phyloP scores from a whole-genome alignment of 2,888 invertebrate species.

The Drosophila mettleri region DNA sequence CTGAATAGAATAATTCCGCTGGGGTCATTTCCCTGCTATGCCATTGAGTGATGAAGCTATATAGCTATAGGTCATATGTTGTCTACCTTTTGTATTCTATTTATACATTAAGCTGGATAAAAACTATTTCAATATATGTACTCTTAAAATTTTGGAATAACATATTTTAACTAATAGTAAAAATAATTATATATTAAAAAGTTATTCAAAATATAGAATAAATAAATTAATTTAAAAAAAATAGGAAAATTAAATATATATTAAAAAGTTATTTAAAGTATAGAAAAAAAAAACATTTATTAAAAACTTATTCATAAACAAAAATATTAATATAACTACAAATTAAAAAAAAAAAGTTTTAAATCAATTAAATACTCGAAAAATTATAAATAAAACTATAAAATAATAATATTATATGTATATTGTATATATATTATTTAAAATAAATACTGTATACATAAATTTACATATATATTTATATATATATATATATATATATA shows the following conservation, averaged over 20 bases:
- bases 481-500: too few relatives aligned
- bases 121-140: too few relatives aligned
- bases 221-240: background rate
- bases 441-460: too few relatives aligned
- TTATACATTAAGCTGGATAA: background rate
- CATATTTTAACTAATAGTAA: too few relatives aligned
- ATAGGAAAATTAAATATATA: background rate
- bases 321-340: too few relatives aligned
- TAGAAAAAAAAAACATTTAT: background rate
- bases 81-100: background rate
- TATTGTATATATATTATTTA: too few relatives aligned
- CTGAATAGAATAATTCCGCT: constrained; percentile 28
- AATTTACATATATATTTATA: too few relatives aligned
- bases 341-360: background rate
- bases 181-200: background rate
- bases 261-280: too few relatives aligned
- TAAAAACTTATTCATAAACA: background rate
- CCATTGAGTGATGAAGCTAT: background rate
- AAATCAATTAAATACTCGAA: background rate
- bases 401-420: too few relatives aligned
- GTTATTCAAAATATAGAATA: background rate
- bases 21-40: constrained; percentile 26
- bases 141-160: too few relatives aligned
- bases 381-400: background rate
- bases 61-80: background rate